phyloP scores from a whole-genome alignment of 2,888 invertebrate genomes.

The Fragum whitleyi region DNA sequence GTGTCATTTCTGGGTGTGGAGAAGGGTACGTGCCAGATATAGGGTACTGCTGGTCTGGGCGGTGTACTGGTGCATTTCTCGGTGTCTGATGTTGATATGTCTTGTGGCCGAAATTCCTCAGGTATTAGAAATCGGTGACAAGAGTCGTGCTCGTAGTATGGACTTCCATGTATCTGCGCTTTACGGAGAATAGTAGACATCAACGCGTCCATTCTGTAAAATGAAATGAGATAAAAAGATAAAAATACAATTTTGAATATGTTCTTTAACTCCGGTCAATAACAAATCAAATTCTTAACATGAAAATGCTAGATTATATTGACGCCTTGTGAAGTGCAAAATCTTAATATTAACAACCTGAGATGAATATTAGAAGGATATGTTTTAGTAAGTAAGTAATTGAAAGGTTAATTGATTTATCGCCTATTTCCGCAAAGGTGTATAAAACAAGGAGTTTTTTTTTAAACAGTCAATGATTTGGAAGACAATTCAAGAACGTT shows the following conservation, averaged over 20 bases:
- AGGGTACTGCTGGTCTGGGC: neutral
- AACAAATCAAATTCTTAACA: neutral
- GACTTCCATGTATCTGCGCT: neutral
- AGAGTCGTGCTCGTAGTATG: neutral
- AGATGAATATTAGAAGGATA: too few species aligned
- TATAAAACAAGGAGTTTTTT: too few species aligned
- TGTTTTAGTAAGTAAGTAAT: too few species aligned
- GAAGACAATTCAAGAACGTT: too few species aligned
- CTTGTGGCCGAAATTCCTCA: constrained; percentile 6
- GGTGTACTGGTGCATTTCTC: neutral
- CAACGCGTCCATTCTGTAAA: neutral
- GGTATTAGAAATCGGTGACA: neutral
- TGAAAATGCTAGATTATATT: neutral
- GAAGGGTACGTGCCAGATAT: neutral
- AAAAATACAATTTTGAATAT: neutral
- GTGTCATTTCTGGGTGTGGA: neutral
- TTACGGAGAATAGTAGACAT: neutral
- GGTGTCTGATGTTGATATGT: neutral
- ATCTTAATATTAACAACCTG: too few species aligned
- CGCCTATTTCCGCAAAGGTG: too few species aligned
- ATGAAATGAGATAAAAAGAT: neutral
- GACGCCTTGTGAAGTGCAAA: too few species aligned
- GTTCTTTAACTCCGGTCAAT: neutral
- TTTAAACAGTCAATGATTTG: too few species aligned
- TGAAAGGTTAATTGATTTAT: too few species aligned